Evolutionary conservation across 2,797 vertebrate species (phyloP), one percentile per base, ranked within the genome.

Genomic region (Phaenicophaeus curvirostris): DNA sequence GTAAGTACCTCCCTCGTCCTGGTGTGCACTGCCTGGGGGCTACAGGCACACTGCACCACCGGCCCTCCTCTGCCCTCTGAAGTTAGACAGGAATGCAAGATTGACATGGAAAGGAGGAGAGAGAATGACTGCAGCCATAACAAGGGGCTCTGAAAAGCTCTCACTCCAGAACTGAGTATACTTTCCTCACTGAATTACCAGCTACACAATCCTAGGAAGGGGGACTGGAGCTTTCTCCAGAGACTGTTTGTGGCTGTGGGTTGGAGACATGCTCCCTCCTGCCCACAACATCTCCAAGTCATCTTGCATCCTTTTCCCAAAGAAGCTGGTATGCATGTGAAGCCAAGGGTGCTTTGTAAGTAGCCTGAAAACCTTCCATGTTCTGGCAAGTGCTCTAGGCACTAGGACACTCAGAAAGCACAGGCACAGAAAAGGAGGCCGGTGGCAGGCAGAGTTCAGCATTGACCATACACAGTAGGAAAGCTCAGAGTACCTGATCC

Each of bases 51-150:
- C 66, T 72, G 66, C 15, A 72, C 69, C 62, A 62, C 42, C 10
- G 3, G 82, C 73, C 84, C 76, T 94, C 87, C 79, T 86, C 79
- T 79, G 62, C 83, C 67, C 74, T 74, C 71, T 82, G 59, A 90
- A 76, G 55, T 42, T 69, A 81, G 83, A 85, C 78, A 93, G 51
- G 53, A 93, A 79, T 23, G 39, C 61, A 79, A 84, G 77, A 63
- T 20, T 76, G 13, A 13, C 68, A 96, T 74, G 63, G 63, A 87
- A 90, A 94, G 93, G 35, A 93, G 90, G 55, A 95, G 72, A 93
- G 74, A 91, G 53, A 87, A 91, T 39, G 68, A 82, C 85, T 89
- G 77, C 83, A 96, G 80, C 80, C 66, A 15, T 15, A 76, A 85
- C 30, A 68, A 78, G 20, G 51, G 83, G 62, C 77, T 88, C 58